Conservation (phyloP, 2,113 vertebrate species). For the Ifrita kowaldi region DNA sequence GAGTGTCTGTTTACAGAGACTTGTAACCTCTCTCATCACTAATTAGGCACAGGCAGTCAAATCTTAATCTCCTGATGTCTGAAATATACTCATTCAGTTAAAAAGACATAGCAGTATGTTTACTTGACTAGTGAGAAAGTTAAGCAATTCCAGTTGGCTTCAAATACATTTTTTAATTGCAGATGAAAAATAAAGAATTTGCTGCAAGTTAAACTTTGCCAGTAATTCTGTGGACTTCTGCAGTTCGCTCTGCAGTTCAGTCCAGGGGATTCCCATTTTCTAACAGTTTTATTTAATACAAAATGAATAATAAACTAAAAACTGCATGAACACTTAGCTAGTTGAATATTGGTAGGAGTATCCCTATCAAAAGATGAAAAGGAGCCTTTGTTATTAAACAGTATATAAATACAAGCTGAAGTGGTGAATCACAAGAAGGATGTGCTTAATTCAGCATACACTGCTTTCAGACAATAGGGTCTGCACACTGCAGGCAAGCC, state of each 20-base stretch:
- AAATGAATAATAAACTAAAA: not conserved
- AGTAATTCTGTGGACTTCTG: not conserved
- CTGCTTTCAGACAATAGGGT: not conserved
- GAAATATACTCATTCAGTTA: not conserved
- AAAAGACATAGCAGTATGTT: not conserved
- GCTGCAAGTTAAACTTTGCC: not conserved
- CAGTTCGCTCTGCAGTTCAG: not conserved
- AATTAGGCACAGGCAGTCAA: not conserved
- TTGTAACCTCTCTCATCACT: not conserved
- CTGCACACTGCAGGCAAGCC: not conserved
- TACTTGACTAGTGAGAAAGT: not conserved
- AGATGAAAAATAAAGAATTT: not conserved
- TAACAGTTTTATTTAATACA: not conserved
- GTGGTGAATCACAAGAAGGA: not conserved
- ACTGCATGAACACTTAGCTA: not conserved
- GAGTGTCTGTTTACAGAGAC: not conserved
- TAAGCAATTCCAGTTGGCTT: not conserved
- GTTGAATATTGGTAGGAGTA: not conserved
- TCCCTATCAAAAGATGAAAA: not conserved
- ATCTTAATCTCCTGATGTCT: not conserved
- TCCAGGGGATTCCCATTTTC: not conserved
- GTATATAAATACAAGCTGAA: not conserved
- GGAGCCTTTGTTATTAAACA: not conserved
- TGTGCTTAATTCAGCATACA: rapidly evolving
- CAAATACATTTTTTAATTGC: not conserved